Percentiles rank a stretch among this genome's conserved stretches.
phyloP scores from a whole-genome alignment of 2,113 vertebrate species.

The Condylura cristata region DNA sequence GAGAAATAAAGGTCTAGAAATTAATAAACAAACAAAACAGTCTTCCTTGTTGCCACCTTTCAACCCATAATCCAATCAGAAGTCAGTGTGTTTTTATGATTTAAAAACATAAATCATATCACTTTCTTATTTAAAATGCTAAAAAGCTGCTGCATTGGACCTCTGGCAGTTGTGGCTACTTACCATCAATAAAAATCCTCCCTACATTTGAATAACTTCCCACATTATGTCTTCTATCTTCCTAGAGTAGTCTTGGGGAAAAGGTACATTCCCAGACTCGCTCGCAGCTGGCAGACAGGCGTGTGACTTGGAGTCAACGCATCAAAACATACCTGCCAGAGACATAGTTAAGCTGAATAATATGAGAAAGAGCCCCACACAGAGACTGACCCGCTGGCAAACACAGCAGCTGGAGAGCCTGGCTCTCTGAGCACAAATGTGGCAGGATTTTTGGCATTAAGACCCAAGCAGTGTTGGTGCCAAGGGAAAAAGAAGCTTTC shows the following conservation, averaged over 20 bases:
- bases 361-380: not conserved
- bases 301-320: not conserved
- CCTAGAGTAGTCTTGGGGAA: not conserved
- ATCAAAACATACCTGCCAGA: not conserved
- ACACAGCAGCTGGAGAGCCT: not conserved
- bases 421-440: not conserved
- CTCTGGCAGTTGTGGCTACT: not conserved
- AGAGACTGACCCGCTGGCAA: not conserved
- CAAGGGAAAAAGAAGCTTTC: not conserved
- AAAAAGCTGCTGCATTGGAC: not conserved
- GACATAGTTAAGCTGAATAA: not conserved
- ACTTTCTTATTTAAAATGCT: not conserved
- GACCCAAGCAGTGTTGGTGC: not conserved
- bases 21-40: not conserved
- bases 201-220: not conserved
- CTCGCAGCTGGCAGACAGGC: not conserved
- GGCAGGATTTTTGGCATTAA: not conserved
- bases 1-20: conserved; percentile 78
- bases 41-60: not conserved
- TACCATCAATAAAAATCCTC: not conserved
- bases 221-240: not conserved
- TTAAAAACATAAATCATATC: not conserved
- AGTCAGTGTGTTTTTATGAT: not conserved
- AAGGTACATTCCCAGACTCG: not conserved
- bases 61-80: not conserved